Conservation (phyloP, 2,888 invertebrate genomes). For the Nephrocerus scutellatus region DNA sequence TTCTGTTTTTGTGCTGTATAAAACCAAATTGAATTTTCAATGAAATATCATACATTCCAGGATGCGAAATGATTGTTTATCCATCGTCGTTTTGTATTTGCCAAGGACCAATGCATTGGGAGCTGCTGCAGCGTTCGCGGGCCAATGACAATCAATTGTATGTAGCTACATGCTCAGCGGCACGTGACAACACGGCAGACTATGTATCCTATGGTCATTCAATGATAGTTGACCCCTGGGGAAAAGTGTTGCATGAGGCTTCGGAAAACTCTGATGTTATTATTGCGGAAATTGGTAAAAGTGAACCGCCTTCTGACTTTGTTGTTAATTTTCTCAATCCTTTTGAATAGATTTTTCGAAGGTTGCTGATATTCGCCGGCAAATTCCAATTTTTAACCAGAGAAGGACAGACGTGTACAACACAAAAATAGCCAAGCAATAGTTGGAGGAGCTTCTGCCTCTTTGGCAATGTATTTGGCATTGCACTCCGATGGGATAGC, state of each 20-base stretch:
- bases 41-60: no score
- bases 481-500: no score
- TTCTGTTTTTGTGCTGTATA: background rate
- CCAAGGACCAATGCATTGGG: constrained; percentile 85
- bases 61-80: constrained; percentile 79
- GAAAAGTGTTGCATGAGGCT: constrained; percentile 62
- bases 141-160: constrained; percentile 87
- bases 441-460: no score
- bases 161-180: constrained; percentile 78
- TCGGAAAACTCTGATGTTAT: constrained; percentile 65
- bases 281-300: constrained; percentile 66
- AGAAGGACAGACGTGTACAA: constrained; percentile 69
- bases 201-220: constrained; percentile 91
- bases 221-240: constrained; percentile 72
- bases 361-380: constrained; percentile 68
- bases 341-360: constrained; percentile 56
- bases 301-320: background rate
- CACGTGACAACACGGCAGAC: constrained; percentile 64
- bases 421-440: constrained; percentile 32
- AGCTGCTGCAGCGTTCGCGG: constrained; percentile 69
- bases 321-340: background rate
- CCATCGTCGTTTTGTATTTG: constrained; percentile 73
- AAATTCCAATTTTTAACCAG: constrained; percentile 74
- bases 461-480: no score
- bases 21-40: no score